Conservation (phyloP, 2,113 vertebrate genomes). For the Chionodraco myersi region DNA sequence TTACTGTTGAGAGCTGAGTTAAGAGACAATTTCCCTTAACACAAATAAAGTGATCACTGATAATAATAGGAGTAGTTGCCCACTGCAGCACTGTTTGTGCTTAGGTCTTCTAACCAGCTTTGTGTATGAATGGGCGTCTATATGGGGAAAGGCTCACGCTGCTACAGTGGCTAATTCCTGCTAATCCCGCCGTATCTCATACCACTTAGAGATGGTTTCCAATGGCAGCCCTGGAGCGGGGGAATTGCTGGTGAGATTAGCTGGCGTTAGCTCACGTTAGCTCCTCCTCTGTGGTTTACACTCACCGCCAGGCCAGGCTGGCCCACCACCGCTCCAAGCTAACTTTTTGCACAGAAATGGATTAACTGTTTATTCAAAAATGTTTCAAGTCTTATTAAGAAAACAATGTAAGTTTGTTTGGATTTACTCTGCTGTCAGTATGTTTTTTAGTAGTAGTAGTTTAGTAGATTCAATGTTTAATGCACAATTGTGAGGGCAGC, state of each 20-base stretch:
- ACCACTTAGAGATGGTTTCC: conserved; percentile 70
- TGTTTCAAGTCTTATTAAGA: conserved; percentile 41
- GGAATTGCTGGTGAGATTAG: conserved; percentile 81
- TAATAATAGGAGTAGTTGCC: conserved; percentile 9
- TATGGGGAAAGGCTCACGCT: conserved; percentile 82
- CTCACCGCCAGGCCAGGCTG: conserved; percentile 41
- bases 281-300: conserved; percentile 73
- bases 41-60: conserved; percentile 8
- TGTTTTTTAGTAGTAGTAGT: neutral
- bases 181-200: conserved; percentile 80
- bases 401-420: conserved; percentile 77
- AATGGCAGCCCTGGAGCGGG: conserved; percentile 60
- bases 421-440: conserved; percentile 7
- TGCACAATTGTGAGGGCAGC: neutral
- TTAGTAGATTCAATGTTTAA: conserved; percentile 4
- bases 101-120: conserved; percentile 65
- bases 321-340: conserved; percentile 33
- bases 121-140: conserved; percentile 79
- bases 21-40: neutral
- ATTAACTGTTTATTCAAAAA: conserved; percentile 57
- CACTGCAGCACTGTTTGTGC: conserved; percentile 15
- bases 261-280: conserved; percentile 57
- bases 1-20: neutral
- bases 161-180: conserved; percentile 80
- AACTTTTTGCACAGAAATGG: conserved; percentile 67